These are phyloP conservation scores for Entomobrya proxima DNA, from an alignment of 2,888 invertebrate genomes.

Conservation along the genomic window DNA sequence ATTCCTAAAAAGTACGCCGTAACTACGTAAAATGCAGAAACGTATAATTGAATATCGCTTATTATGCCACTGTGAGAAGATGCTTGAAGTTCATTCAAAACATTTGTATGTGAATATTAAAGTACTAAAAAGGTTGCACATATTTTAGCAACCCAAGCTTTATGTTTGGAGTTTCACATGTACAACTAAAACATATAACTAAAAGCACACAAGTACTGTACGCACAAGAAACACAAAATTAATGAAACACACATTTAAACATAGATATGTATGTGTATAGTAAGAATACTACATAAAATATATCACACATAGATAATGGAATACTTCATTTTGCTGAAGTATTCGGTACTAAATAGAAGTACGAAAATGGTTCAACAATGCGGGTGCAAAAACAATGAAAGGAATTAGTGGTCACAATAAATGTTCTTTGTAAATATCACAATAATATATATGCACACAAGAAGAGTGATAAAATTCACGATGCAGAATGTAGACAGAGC, in stretches of 20 bases:
- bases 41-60: neutral
- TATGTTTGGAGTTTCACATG: constrained; percentile 15
- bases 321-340: too few species aligned
- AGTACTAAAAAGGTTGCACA: neutral
- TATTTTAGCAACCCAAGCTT: constrained; percentile 30
- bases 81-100: constrained; percentile 29
- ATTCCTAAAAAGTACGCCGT: too few species aligned
- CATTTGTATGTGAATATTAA: neutral
- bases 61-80: constrained; percentile 2
- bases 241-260: neutral
- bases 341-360: neutral
- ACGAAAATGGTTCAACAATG: neutral
- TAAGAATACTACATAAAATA: neutral
- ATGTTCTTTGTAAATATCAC: neutral
- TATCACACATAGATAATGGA: neutral
- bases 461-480: neutral
- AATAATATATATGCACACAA: neutral
- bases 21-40: too few species aligned
- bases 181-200: neutral
- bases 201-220: neutral
- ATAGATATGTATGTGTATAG: neutral
- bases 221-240: neutral
- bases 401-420: neutral
- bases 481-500: neutral
- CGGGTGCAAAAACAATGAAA: neutral